Conservation (phyloP, 2,888 invertebrate species). For the Mesorhabditis belari region DNA sequence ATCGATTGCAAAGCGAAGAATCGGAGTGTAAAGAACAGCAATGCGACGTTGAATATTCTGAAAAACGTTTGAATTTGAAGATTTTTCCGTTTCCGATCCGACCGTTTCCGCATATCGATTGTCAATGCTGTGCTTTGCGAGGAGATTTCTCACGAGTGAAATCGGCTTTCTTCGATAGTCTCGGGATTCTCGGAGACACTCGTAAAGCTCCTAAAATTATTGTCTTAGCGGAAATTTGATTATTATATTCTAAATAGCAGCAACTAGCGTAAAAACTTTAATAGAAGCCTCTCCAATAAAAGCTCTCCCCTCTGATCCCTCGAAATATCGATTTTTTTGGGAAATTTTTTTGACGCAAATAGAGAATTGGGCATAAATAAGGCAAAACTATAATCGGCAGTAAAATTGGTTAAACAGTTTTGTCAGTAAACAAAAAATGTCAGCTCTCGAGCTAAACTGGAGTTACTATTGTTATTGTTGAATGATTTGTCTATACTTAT, state of each 20-base stretch:
- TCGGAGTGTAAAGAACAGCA: conserved; percentile 81
- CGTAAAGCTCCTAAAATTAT: conserved; percentile 72
- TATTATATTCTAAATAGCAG: no score
- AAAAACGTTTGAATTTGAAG: conserved; percentile 2
- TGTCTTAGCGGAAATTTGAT: background rate
- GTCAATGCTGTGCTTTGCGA: conserved; percentile 90
- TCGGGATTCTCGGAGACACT: conserved; percentile 75
- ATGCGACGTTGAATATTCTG: conserved; percentile 62
- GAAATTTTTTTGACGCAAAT: no score
- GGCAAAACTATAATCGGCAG: no score
- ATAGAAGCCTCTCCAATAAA: background rate
- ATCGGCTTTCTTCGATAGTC: conserved; percentile 76
- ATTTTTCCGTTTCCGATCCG: conserved; percentile 9
- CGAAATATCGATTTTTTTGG: no score
- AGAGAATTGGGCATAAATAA: no score
- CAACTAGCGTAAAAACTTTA: conserved; percentile 54
- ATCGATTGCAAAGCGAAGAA: conserved; percentile 79
- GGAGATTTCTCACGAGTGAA: conserved; percentile 71
- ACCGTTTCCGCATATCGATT: conserved; percentile 77
- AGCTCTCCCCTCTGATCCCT: no score
- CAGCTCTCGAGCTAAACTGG: no score
- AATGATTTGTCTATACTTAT: no score
- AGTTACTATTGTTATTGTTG: no score
- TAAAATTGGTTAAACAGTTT: no score
- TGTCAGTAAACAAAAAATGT: no score